A percentile compares a stretch with the other conserved stretches of the same genome.
These are phyloP conservation scores for Morbakka virulenta DNA, from an alignment of 30 jellyfish, hydroid and myxozoan genomes.

Conservation along the genomic window DNA sequence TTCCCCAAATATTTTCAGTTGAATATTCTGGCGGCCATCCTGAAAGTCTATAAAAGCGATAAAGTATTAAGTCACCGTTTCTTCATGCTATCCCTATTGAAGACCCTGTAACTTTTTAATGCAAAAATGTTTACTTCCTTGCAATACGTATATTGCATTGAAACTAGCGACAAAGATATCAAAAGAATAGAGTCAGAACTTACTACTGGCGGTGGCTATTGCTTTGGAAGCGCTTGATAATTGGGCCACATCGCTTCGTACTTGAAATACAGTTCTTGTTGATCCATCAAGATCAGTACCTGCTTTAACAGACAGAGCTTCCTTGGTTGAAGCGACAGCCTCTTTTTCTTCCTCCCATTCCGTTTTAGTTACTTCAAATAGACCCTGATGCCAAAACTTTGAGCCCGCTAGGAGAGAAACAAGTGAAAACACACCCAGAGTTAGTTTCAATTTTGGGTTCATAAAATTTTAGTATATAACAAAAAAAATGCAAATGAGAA, in stretches of 20 bases:
- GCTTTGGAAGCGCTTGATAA: neutral
- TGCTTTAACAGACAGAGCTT: constrained; percentile 67
- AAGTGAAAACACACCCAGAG: neutral
- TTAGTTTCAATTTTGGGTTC: neutral
- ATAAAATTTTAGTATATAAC: neutral
- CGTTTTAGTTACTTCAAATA: constrained; percentile 78
- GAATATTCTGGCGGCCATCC: too few relatives aligned
- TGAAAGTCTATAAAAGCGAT: too few relatives aligned
- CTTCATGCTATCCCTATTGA: too few relatives aligned
- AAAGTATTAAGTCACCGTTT: too few relatives aligned
- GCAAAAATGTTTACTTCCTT: too few relatives aligned
- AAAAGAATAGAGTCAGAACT: too few relatives aligned
- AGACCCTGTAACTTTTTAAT: too few relatives aligned
- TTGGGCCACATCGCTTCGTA: neutral
- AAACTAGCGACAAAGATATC: neutral
- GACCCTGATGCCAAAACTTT: constrained; percentile 95
- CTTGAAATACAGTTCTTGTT: constrained; percentile 37
- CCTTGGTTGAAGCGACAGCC: constrained; percentile 15
- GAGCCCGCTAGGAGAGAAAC: constrained; percentile 70
- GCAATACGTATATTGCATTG: neutral
- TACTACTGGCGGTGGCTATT: too few relatives aligned
- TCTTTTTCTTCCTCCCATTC: constrained; percentile 58
- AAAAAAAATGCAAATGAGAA: neutral
- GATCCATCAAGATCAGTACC: constrained; percentile 80
- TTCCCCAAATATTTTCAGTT: too few relatives aligned